Evolutionary conservation across 2,113 vertebrate species (phyloP).

Genomic region (Chloroceryle aenea): DNA sequence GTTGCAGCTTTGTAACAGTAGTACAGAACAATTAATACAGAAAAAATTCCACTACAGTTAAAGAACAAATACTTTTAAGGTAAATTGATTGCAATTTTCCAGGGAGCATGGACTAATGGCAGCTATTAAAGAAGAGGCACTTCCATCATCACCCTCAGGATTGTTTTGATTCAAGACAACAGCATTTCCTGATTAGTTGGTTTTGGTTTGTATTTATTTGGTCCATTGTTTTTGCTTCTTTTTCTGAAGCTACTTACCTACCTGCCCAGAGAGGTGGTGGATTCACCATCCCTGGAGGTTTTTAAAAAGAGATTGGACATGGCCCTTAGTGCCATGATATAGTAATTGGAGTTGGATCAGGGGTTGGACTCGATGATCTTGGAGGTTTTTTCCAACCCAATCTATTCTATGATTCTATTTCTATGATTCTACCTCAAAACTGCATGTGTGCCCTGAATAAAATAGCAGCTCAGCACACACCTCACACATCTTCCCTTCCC

Average conservation of each 20-base stretch:
- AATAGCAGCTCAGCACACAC: background rate
- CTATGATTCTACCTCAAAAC: background rate
- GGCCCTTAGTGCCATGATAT: too few species aligned
- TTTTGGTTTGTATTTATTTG: background rate
- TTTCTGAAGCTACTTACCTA: background rate
- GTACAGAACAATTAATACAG: background rate
- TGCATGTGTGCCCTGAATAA: accelerated
- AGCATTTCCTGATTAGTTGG: background rate
- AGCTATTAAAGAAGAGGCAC: background rate
- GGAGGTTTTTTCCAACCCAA: too few species aligned
- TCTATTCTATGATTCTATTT: too few species aligned
- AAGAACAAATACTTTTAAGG: background rate
- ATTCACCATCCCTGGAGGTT: too few species aligned
- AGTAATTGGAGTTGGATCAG: too few species aligned
- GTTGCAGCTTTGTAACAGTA: background rate
- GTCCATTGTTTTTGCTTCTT: background rate
- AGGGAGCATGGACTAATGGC: background rate
- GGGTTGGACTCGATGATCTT: too few species aligned
- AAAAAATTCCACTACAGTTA: background rate
- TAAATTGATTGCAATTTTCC: background rate
- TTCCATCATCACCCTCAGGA: background rate
- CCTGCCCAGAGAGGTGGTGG: too few species aligned
- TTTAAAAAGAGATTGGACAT: too few species aligned
- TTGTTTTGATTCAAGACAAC: background rate
- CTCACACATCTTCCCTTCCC: background rate